phyloP scores from a whole-genome alignment of 2,113 vertebrate genomes.

The Okapia johnstoni region DNA sequence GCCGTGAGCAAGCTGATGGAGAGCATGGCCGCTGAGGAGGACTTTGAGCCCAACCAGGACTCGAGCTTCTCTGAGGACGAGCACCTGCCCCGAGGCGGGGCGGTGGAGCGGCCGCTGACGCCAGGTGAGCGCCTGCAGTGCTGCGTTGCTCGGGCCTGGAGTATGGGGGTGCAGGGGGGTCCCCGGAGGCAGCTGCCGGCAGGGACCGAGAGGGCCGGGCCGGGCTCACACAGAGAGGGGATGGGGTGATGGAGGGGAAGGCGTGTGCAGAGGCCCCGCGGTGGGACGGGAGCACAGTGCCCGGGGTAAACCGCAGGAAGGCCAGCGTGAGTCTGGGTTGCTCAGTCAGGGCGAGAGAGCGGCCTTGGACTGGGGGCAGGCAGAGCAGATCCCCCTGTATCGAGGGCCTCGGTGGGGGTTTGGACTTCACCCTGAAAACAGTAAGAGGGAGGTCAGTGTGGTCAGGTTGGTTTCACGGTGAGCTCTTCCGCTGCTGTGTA shows the following conservation, averaged over 20 bases:
- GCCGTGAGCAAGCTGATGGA: slow-evolving; percentile 98
- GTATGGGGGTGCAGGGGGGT: not conserved
- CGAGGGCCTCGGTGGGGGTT: fast-evolving
- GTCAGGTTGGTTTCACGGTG: not conserved
- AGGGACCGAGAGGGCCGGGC: not conserved
- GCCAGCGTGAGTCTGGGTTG: not conserved
- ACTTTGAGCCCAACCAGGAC: slow-evolving; percentile 98
- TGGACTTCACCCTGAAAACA: fast-evolving
- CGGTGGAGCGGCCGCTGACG: slow-evolving; percentile 85
- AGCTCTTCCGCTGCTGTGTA: not conserved
- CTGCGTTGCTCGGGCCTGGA: fast-evolving
- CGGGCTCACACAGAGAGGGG: no score
- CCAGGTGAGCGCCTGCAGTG: slow-evolving; percentile 82
- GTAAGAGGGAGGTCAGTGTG: fast-evolving
- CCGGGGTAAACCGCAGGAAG: fast-evolving
- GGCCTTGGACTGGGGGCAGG: not conserved
- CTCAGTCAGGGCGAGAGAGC: fast-evolving
- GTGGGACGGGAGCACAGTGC: fast-evolving
- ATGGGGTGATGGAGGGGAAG: not conserved
- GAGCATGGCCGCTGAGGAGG: slow-evolving; percentile 98
- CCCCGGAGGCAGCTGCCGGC: fast-evolving
- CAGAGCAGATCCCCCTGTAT: no score
- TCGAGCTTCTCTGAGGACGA: slow-evolving; percentile 99
- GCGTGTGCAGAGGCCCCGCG: not conserved
- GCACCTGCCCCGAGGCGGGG: slow-evolving; percentile 80